These are phyloP conservation scores for Cardiocondyla obscurior DNA, from an alignment of 1,140 invertebrate genomes.

Conservation along the genomic window DNA sequence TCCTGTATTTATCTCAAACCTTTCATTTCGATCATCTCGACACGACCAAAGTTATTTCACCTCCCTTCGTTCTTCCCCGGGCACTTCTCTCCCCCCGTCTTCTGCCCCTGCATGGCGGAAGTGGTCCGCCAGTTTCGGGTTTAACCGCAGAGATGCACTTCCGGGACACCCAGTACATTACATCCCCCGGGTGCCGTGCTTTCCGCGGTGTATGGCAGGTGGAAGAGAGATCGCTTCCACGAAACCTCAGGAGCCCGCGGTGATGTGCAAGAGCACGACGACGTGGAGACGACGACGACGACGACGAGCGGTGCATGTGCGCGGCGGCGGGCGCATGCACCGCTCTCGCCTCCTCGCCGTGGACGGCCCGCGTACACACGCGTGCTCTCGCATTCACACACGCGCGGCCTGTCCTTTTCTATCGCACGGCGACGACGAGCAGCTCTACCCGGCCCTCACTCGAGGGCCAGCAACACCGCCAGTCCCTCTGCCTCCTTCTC, in stretches of 20 bases:
- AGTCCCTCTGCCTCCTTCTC: not conserved
- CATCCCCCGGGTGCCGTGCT: constrained; percentile 36
- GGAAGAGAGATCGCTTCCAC: constrained; percentile 79
- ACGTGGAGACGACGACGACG: constrained; percentile 36
- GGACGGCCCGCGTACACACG: constrained; percentile 22
- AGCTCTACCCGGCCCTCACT: not conserved
- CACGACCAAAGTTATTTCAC: not conserved
- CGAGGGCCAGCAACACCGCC: too few species aligned
- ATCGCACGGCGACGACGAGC: not conserved
- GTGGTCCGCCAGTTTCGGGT: constrained; percentile 33
- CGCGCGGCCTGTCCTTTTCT: not conserved
- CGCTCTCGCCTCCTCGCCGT: constrained; percentile 44
- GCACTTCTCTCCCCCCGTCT: not conserved
- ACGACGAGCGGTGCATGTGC: constrained; percentile 17
- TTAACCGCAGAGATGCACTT: constrained; percentile 70
- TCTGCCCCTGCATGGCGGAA: not conserved
- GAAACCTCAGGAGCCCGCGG: constrained; percentile 76
- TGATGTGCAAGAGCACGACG: constrained; percentile 71
- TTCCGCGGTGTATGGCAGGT: constrained; percentile 75
- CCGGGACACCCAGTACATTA: constrained; percentile 72
- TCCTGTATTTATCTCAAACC: not conserved
- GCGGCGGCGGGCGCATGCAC: constrained; percentile 30
- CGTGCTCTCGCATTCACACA: too few species aligned
- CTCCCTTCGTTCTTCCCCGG: too few species aligned
- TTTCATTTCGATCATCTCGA: constrained; percentile 9